These are phyloP conservation scores for Thyatira batis DNA, from an alignment of 2,888 invertebrate species.

Conservation along the genomic window DNA sequence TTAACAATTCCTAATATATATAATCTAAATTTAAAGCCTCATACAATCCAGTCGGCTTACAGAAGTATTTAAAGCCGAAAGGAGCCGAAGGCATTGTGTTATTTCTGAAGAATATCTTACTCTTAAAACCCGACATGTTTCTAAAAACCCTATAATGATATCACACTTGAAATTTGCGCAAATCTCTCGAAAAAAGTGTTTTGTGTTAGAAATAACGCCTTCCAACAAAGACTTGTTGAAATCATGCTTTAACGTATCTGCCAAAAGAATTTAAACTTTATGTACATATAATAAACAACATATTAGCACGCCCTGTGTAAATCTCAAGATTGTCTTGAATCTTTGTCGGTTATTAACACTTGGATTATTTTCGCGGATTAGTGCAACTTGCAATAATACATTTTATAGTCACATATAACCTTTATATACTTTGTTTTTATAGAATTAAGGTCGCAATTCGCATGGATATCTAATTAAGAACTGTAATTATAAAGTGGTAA, in stretches of 20 bases:
- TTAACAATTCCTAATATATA: too few relatives aligned
- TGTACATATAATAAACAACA: background rate
- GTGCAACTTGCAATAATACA: background rate
- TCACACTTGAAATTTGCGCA: conserved; percentile 45
- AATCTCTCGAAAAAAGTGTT: conserved; percentile 38
- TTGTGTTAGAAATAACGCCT: conserved; percentile 52
- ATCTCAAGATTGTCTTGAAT: background rate
- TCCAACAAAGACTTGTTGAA: background rate
- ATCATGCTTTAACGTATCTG: background rate
- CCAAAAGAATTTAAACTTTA: background rate
- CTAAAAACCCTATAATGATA: conserved; percentile 26
- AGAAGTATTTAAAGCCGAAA: background rate
- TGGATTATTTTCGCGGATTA: conserved; percentile 2
- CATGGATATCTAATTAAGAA: background rate
- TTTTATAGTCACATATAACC: background rate
- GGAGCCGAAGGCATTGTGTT: background rate
- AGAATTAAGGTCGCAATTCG: background rate
- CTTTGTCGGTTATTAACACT: conserved; percentile 3
- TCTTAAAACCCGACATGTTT: conserved; percentile 19
- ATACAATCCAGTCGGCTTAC: background rate
- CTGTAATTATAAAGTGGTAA: background rate
- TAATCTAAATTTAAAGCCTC: too few relatives aligned
- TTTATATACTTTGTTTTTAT: background rate
- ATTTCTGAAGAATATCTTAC: conserved; percentile 18
- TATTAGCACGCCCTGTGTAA: rapidly evolving